phyloP scores from a whole-genome alignment of 2,888 invertebrate genomes.

The Diplazon laetatorius region DNA sequence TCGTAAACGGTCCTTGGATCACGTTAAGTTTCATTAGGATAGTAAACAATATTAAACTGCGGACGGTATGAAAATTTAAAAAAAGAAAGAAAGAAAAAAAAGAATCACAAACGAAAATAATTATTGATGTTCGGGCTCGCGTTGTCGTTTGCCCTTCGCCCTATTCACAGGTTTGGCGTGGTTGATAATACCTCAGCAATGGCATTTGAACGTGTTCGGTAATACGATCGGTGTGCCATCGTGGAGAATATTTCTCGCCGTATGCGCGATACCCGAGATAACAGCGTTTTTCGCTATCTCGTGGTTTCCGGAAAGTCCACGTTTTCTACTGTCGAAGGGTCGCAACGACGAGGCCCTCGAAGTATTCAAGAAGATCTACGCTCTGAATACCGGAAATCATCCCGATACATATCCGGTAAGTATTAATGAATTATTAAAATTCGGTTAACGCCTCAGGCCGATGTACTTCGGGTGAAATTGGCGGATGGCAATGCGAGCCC shows the following conservation, averaged over 20 bases:
- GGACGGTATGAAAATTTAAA: not conserved
- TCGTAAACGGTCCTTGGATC: conserved; percentile 32
- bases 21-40: conserved; percentile 21
- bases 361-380: conserved; percentile 87
- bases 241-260: conserved; percentile 86
- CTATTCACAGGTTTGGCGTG: conserved; percentile 86
- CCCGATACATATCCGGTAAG: conserved; percentile 87
- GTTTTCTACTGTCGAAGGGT: conserved; percentile 89
- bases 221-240: conserved; percentile 83
- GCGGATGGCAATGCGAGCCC: no score
- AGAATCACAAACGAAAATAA: not conserved
- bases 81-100: not conserved
- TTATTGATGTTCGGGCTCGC: not conserved
- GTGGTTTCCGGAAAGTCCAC: conserved; percentile 90
- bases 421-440: conserved; percentile 39
- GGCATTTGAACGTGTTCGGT: conserved; percentile 83
- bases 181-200: conserved; percentile 87
- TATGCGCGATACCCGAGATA: conserved; percentile 88
- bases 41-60: not conserved
- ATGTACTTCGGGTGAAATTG: conserved; percentile 20
- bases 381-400: conserved; percentile 86
- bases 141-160: conserved; percentile 30
- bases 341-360: conserved; percentile 87
- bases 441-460: conserved; percentile 26
- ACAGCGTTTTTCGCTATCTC: conserved; percentile 86